Conservation (phyloP, 2,888 invertebrate genomes). For the Opisthograptis luteolata region DNA sequence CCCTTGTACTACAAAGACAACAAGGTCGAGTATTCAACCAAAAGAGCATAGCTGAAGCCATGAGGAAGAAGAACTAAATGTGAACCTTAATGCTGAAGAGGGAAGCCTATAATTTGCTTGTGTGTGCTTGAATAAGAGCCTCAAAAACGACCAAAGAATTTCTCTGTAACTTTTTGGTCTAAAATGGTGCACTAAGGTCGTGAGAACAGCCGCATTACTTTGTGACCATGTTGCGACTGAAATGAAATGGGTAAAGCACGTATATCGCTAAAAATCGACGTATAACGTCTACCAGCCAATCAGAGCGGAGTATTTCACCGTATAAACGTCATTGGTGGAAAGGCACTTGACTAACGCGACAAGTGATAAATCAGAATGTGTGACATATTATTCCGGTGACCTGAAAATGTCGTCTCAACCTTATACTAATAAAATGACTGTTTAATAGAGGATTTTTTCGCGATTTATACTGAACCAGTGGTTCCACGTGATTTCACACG, state of each 20-base stretch:
- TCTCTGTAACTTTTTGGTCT: constrained; percentile 31
- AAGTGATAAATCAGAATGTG: constrained; percentile 3
- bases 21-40: constrained; percentile 30
- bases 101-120: constrained; percentile 19
- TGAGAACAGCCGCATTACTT: constrained; percentile 40
- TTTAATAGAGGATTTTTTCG: no score
- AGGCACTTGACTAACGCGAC: not conserved
- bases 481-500: no score
- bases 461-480: no score
- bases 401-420: no score
- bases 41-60: constrained; percentile 15
- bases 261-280: not conserved
- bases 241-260: no score
- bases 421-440: no score
- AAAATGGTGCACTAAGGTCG: constrained; percentile 32
- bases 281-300: constrained; percentile 1
- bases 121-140: constrained; percentile 9
- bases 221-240: no score
- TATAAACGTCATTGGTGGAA: constrained; percentile 4
- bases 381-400: constrained; percentile 3
- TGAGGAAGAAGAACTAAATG: constrained; percentile 27
- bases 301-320: constrained; percentile 7
- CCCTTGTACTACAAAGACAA: constrained; percentile 37
- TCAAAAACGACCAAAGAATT: constrained; percentile 23
- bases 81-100: constrained; percentile 24